A percentile compares a stretch with the other conserved stretches of the same genome.
These are phyloP conservation scores for Protaetia brevitarsis DNA, from an alignment of 1,140 invertebrate species.

Conservation along the genomic window DNA sequence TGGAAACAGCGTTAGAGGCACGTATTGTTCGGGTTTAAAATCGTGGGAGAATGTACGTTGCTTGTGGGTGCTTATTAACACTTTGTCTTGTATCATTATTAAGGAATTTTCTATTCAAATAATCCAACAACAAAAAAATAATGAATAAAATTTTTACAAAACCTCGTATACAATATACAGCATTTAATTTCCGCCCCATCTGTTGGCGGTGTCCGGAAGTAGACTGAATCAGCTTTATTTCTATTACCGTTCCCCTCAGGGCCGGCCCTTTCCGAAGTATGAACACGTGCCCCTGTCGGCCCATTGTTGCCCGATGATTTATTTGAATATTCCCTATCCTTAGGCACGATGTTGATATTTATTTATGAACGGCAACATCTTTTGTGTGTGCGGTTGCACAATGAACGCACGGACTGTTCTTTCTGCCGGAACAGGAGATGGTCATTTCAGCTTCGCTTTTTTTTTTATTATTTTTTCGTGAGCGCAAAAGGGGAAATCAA, in stretches of 20 bases:
- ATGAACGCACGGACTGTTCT: not conserved
- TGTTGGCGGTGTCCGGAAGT: not conserved
- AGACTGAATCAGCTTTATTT: not conserved
- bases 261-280: not conserved
- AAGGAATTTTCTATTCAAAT: too few relatives aligned
- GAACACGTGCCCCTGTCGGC: slow-evolving; percentile 1
- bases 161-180: not conserved
- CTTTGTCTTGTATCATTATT: too few relatives aligned
- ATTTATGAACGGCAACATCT: slow-evolving; percentile 1
- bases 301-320: not conserved
- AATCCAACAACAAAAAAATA: too few relatives aligned
- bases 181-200: not conserved
- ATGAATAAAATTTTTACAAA: not conserved
- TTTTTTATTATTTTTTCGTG: too few relatives aligned
- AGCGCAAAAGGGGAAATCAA: not conserved
- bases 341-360: slow-evolving; percentile 6
- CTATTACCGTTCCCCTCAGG: not conserved
- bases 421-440: not conserved
- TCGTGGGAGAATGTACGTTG: too few relatives aligned
- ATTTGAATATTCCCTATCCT: not conserved
- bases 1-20: too few relatives aligned
- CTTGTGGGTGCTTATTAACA: too few relatives aligned
- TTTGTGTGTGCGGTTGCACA: not conserved
- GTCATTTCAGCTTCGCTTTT: not conserved
- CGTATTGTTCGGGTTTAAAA: too few relatives aligned